Evolutionary conservation across 2,888 invertebrate species (phyloP).

Genomic region (Odontocolon sp.): DNA sequence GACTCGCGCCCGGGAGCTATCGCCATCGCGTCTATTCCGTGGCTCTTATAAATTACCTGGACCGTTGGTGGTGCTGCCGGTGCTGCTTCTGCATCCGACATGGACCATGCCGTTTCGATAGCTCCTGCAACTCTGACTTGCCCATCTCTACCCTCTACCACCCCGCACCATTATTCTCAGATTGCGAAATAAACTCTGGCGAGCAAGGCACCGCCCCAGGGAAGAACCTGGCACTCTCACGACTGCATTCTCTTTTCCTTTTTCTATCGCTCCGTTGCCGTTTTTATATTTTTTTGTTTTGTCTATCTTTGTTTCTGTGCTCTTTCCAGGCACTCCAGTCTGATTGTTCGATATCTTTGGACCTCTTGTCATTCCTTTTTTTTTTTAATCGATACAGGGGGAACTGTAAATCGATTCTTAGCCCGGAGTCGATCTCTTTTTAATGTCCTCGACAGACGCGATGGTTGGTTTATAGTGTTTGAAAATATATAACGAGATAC

Average conservation of each 20-base stretch:
- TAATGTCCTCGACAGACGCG: neutral
- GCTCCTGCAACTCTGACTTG: neutral
- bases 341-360: neutral
- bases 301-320: neutral
- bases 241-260: neutral
- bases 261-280: too few relatives aligned
- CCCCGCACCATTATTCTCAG: slow-evolving; percentile 7
- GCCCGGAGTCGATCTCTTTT: too few relatives aligned
- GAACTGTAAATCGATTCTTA: too few relatives aligned
- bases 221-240: neutral
- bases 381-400: too few relatives aligned
- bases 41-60: slow-evolving; percentile 77
- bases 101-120: slow-evolving; percentile 34
- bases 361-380: neutral
- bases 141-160: neutral
- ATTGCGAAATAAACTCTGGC: slow-evolving; percentile 14
- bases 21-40: slow-evolving; percentile 71
- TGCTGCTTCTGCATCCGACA: slow-evolving; percentile 34
- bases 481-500: slow-evolving; percentile 17
- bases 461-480: neutral
- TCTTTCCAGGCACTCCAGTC: neutral
- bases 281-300: neutral
- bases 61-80: slow-evolving; percentile 56
- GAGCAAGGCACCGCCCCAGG: slow-evolving; percentile 1
- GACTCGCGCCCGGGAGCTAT: slow-evolving; percentile 54